Conservation (phyloP, 2,888 invertebrate genomes). For the Punctoribates punctum region DNA sequence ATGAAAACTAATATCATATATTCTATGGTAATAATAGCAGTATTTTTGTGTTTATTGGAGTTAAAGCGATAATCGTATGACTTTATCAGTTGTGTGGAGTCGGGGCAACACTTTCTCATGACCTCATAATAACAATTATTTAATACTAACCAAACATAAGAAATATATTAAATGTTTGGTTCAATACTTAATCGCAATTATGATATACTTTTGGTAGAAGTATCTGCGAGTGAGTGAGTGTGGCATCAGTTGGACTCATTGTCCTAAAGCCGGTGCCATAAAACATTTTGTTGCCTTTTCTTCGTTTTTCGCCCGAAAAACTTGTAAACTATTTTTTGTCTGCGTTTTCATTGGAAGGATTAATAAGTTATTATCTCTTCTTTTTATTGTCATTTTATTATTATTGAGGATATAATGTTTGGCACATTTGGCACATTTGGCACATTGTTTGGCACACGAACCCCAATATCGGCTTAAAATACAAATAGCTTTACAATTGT, state of each 20-base stretch:
- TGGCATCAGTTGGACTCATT: background rate
- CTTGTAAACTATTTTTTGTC: background rate
- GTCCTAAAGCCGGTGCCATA: background rate
- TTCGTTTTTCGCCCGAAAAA: background rate
- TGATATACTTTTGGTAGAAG: background rate
- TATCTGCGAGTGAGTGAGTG: background rate
- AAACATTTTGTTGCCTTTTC: background rate
- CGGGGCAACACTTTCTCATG: conserved; percentile 27
- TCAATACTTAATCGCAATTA: background rate
- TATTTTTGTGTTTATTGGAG: background rate
- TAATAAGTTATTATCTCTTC: background rate
- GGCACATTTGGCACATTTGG: background rate
- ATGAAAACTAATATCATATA: background rate
- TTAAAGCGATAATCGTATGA: background rate
- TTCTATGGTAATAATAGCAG: background rate
- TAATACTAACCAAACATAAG: background rate
- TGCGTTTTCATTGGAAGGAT: background rate
- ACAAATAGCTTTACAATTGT: background rate
- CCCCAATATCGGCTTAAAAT: background rate
- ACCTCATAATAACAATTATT: conserved; percentile 22
- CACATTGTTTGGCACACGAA: too few relatives aligned
- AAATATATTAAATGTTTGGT: background rate
- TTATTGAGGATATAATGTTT: background rate
- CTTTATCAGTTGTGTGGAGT: background rate
- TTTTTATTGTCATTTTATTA: background rate